These are phyloP conservation scores for Caenorhabditis remanei DNA, from an alignment of 1,140 invertebrate species.

Conservation along the genomic window DNA sequence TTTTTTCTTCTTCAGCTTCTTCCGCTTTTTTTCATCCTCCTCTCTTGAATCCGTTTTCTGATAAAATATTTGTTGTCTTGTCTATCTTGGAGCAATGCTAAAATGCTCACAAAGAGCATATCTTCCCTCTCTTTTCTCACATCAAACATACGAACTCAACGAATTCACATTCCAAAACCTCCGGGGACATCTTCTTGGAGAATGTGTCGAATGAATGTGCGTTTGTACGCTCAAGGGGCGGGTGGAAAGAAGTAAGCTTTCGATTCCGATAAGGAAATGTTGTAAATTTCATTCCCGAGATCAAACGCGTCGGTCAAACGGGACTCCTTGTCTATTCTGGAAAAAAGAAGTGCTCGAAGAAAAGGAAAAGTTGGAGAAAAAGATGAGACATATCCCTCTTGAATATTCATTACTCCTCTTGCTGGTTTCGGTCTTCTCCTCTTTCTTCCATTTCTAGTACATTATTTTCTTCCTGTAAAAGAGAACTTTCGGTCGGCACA, in stretches of 20 bases:
- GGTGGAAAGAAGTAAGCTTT: background rate
- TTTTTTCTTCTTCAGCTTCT: background rate
- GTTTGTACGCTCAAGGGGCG: background rate
- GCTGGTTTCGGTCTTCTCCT: background rate
- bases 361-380: background rate
- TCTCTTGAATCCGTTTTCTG: constrained; percentile 20
- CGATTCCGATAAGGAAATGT: constrained; percentile 11
- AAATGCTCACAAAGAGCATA: background rate
- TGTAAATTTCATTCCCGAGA: constrained; percentile 14
- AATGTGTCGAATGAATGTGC: constrained; percentile 20
- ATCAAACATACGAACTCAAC: constrained; percentile 15
- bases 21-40: background rate
- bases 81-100: background rate
- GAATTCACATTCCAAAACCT: constrained; percentile 10
- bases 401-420: constrained; percentile 36
- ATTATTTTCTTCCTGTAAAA: background rate
- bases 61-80: constrained; percentile 42
- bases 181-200: constrained; percentile 36
- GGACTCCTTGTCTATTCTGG: background rate
- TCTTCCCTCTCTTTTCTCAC: background rate
- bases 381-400: constrained; percentile 16
- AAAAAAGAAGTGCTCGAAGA: too few relatives aligned
- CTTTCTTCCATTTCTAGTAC: background rate
- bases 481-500: background rate
- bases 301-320: background rate